phyloP scores from a whole-genome alignment of 2,113 vertebrate species.

The Bufo gargarizans region DNA sequence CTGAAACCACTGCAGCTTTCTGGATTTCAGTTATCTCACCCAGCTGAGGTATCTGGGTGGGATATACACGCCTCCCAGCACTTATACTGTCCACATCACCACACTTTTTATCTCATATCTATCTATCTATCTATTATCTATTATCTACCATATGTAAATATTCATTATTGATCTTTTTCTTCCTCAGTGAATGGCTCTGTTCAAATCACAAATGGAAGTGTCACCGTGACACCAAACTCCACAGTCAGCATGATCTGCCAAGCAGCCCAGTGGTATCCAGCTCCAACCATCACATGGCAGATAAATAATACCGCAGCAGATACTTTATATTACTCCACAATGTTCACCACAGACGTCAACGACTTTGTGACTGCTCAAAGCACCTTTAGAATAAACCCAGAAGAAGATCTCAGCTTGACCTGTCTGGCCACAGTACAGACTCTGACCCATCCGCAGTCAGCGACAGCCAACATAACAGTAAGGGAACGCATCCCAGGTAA shows the following conservation, averaged over 20 bases:
- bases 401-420: slow-evolving; percentile 70
- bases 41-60: no score
- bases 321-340: slow-evolving; percentile 70
- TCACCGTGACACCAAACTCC: slow-evolving; percentile 69
- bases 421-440: slow-evolving; percentile 79
- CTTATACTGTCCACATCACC: no score
- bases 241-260: slow-evolving; percentile 74
- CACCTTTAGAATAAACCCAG: slow-evolving; percentile 71
- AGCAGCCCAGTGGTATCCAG: slow-evolving; percentile 79
- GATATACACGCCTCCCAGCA: no score
- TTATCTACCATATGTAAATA: not conserved
- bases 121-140: no score
- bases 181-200: slow-evolving; percentile 79
- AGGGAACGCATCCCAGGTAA: slow-evolving; percentile 67
- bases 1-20: no score
- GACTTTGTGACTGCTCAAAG: slow-evolving; percentile 72
- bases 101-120: no score
- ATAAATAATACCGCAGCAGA: slow-evolving; percentile 67
- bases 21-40: no score
- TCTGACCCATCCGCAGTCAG: slow-evolving; percentile 68
- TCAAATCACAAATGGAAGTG: slow-evolving; percentile 68
- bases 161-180: slow-evolving; percentile 35
- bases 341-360: slow-evolving; percentile 61
- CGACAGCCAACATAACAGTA: slow-evolving; percentile 72
- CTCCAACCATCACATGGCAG: slow-evolving; percentile 78